Evolutionary conservation across 2,113 vertebrate genomes (phyloP).

Genomic region (Xiphophorus hellerii): DNA sequence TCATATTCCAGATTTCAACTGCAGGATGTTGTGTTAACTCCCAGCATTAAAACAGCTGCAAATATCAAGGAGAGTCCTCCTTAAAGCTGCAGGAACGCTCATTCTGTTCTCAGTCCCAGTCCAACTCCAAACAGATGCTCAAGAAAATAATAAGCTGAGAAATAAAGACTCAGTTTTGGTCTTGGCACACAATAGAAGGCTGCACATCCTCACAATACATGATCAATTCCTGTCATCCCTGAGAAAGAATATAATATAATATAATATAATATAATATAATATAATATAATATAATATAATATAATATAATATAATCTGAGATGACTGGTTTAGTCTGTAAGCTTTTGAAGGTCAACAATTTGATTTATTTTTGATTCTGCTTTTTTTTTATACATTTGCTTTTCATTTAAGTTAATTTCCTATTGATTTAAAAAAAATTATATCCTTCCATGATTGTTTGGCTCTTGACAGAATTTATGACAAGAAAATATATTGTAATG

Average conservation of each 20-base stretch:
- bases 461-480: constrained; percentile 12
- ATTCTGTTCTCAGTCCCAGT: constrained; percentile 2
- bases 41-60: background rate
- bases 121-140: constrained; percentile 28
- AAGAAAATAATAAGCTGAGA: too few species aligned
- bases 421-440: constrained; percentile 15
- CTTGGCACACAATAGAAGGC: background rate
- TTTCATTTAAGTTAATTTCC: constrained; percentile 31
- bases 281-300: constrained; percentile 41
- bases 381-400: constrained; percentile 1
- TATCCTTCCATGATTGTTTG: constrained; percentile 25
- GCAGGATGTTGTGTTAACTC: background rate
- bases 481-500: constrained; percentile 24
- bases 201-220: background rate
- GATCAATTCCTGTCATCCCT: too few species aligned
- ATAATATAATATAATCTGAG: constrained; percentile 42
- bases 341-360: too few species aligned
- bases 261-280: constrained; percentile 14
- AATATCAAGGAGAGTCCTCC: constrained; percentile 1
- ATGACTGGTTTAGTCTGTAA: constrained; percentile 4
- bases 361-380: too few species aligned
- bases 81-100: background rate
- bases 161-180: background rate
- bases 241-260: too few species aligned
- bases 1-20: background rate